Conservation (phyloP, 2,113 vertebrate species). For the Megaptera novaeangliae region DNA sequence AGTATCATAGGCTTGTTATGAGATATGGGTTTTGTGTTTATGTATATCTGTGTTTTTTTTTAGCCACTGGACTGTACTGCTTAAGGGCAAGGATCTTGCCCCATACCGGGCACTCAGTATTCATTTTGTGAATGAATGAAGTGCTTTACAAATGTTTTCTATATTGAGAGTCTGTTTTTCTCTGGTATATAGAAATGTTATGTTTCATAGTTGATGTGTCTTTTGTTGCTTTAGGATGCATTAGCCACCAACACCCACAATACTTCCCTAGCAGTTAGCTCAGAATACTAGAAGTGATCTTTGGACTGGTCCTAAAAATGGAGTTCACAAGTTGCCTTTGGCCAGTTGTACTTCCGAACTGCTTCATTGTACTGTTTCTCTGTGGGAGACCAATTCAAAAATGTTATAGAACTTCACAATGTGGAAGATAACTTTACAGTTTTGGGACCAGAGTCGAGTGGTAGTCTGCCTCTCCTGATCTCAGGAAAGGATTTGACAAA, state of each 20-base stretch:
- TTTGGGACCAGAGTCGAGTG: neutral
- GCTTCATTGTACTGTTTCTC: neutral
- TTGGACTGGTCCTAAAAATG: neutral
- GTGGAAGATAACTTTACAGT: neutral
- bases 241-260: neutral
- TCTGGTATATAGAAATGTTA: neutral
- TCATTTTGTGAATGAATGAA: constrained; percentile 31
- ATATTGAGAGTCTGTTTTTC: neutral
- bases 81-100: neutral
- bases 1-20: neutral
- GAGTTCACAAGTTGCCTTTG: neutral
- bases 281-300: neutral
- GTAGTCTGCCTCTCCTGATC: neutral
- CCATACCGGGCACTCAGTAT: neutral
- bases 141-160: neutral
- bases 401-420: neutral
- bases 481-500: neutral
- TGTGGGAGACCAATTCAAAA: neutral
- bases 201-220: neutral
- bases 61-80: neutral
- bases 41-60: neutral
- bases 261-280: neutral
- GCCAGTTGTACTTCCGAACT: neutral
- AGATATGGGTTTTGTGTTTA: neutral
- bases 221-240: neutral